phyloP scores from a whole-genome alignment of 1,140 invertebrate genomes.

The Zaprionus inermis region DNA sequence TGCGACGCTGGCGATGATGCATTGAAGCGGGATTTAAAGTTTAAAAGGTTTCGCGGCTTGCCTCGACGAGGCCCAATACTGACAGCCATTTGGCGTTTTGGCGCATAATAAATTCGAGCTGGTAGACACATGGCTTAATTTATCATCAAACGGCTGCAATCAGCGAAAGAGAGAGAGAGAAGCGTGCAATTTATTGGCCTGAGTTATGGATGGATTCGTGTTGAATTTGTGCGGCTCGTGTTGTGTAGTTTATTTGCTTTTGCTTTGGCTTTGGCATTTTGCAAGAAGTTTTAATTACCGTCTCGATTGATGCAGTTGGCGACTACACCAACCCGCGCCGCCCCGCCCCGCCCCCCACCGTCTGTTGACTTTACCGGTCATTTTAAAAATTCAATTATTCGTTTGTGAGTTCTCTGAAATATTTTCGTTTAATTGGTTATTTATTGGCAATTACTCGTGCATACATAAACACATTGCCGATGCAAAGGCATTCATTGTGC shows the following conservation, averaged over 20 bases:
- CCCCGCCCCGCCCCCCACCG: background rate
- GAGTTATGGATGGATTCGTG: constrained; percentile 61
- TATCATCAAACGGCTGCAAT: constrained; percentile 77
- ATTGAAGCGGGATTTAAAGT: constrained; percentile 81
- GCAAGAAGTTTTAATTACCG: constrained; percentile 51
- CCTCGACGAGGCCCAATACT: constrained; percentile 43
- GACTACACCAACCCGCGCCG: background rate
- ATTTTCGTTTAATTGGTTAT: constrained; percentile 72
- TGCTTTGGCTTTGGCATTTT: constrained; percentile 40
- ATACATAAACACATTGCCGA: constrained; percentile 13
- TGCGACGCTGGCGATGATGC: constrained; percentile 75
- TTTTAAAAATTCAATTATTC: constrained; percentile 70
- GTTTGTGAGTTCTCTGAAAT: constrained; percentile 46
- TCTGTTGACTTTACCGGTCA: constrained; percentile 6
- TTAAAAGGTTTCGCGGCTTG: constrained; percentile 76
- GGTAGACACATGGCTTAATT: constrained; percentile 79
- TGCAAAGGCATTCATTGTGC: constrained; percentile 22
- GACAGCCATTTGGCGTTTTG: constrained; percentile 80
- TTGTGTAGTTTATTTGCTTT: constrained; percentile 48
- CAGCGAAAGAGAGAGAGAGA: constrained; percentile 61
- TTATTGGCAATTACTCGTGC: constrained; percentile 55
- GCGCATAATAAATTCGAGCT: constrained; percentile 80
- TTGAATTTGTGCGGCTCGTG: constrained; percentile 34
- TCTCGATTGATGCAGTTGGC: constrained; percentile 20
- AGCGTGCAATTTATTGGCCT: constrained; percentile 70